A percentile compares a stretch with the other conserved stretches of the same genome.
Conservation (phyloP, 2,113 vertebrate species). For the Danio rerio region DNA sequence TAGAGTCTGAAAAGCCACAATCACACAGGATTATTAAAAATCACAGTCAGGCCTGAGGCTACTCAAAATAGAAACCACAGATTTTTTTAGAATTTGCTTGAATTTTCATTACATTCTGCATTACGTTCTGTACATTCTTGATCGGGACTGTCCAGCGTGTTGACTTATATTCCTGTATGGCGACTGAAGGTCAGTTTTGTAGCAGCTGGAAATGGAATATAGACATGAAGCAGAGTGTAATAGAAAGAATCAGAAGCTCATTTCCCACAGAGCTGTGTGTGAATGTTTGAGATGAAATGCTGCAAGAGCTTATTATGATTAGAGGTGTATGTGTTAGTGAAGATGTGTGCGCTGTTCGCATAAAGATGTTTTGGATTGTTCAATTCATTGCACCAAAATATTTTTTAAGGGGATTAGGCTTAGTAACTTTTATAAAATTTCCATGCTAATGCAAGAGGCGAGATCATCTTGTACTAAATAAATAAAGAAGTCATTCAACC, state of each 20-base stretch:
- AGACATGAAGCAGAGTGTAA: conserved; percentile 15
- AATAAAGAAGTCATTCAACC: background rate
- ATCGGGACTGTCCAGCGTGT: background rate
- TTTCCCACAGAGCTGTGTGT: conserved; percentile 21
- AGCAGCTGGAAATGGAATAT: conserved; percentile 18
- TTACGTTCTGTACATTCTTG: too few species aligned
- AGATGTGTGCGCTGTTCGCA: background rate
- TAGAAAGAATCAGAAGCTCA: conserved; percentile 16
- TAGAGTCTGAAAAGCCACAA: too few species aligned
- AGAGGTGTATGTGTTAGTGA: conserved; percentile 6
- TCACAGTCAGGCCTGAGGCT: too few species aligned
- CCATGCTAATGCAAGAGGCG: background rate
- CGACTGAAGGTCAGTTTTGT: conserved; percentile 19
- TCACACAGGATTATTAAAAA: too few species aligned
- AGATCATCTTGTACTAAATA: background rate
- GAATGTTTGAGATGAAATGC: background rate
- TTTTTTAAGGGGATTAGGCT: background rate
- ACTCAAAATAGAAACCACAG: too few species aligned
- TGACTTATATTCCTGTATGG: background rate
- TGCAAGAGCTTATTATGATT: conserved; percentile 18
- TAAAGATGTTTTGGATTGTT: conserved; percentile 12
- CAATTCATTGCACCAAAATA: background rate
- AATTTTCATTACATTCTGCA: too few species aligned
- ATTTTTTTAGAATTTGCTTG: too few species aligned
- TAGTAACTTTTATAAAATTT: background rate